Percentiles rank a stretch among this genome's conserved stretches.
These are phyloP conservation scores for Grammomys dolichurus DNA, from an alignment of 2,113 vertebrate genomes.

Conservation along the genomic window DNA sequence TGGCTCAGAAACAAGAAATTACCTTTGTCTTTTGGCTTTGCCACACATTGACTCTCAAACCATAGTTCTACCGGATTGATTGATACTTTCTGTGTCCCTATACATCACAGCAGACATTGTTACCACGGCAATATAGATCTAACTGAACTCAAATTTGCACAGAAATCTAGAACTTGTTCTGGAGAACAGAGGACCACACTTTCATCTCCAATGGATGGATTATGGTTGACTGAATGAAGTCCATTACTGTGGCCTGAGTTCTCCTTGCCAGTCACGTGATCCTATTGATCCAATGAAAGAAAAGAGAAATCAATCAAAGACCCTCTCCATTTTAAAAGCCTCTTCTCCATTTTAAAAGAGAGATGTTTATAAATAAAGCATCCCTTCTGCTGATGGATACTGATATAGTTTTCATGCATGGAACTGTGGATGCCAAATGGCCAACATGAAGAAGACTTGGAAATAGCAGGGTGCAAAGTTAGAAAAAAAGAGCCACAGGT, in stretches of 20 bases:
- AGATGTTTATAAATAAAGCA: background rate
- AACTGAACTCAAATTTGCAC: background rate
- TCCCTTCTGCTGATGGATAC: background rate
- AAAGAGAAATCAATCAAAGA: background rate
- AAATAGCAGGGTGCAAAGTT: background rate
- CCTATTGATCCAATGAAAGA: background rate
- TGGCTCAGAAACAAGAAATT: conserved; percentile 42
- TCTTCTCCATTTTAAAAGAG: background rate
- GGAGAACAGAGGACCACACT: background rate
- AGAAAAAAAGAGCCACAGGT: background rate
- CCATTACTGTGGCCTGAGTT: background rate
- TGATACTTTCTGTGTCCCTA: background rate
- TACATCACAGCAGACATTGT: background rate
- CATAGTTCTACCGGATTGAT: background rate
- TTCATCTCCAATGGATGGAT: background rate
- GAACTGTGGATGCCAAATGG: background rate
- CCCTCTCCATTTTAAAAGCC: background rate
- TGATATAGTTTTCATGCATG: background rate
- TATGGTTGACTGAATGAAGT: background rate
- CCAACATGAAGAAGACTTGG: background rate
- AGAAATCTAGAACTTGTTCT: conserved; percentile 21
- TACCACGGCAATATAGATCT: background rate
- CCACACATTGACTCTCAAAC: background rate
- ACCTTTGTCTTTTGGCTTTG: background rate
- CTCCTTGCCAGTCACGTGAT: background rate